Conservation (phyloP, 1,140 invertebrate species). For the Cryptotermes secundus region DNA sequence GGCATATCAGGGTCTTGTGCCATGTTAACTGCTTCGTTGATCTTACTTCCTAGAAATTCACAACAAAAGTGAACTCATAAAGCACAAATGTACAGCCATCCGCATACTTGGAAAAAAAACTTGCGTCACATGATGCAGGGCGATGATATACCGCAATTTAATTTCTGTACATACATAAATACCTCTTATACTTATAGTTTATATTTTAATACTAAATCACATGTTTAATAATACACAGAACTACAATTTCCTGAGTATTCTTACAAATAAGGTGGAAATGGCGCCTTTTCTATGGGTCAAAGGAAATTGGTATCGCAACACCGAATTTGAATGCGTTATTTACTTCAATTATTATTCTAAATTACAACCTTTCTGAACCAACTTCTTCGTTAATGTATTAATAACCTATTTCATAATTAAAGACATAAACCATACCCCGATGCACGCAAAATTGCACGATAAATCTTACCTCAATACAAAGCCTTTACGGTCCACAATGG, state of each 20-base stretch:
- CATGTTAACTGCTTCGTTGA: constrained; percentile 48
- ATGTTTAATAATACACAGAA: background rate
- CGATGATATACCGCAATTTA: background rate
- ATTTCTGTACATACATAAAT: background rate
- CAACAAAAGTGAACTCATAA: background rate
- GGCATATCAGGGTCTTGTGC: constrained; percentile 72
- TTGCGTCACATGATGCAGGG: background rate
- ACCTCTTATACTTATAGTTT: background rate
- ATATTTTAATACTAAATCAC: background rate
- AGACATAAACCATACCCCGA: constrained; percentile 52
- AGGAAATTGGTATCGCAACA: constrained; percentile 60
- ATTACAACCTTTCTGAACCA: background rate
- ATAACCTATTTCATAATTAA: background rate
- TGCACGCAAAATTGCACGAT: constrained; percentile 66
- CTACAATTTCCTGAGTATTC: background rate
- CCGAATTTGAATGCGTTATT: constrained; percentile 49
- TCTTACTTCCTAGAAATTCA: background rate
- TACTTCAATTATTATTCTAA: constrained; percentile 5
- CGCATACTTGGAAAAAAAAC: background rate
- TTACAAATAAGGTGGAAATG: constrained; percentile 42
- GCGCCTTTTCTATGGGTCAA: constrained; percentile 58
- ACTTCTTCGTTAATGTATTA: background rate
- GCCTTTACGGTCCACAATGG: constrained; percentile 79
- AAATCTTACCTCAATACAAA: constrained; percentile 58
- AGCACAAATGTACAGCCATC: background rate